These are phyloP conservation scores for Euphydryas editha DNA, from an alignment of 2,888 invertebrate genomes.

Conservation along the genomic window DNA sequence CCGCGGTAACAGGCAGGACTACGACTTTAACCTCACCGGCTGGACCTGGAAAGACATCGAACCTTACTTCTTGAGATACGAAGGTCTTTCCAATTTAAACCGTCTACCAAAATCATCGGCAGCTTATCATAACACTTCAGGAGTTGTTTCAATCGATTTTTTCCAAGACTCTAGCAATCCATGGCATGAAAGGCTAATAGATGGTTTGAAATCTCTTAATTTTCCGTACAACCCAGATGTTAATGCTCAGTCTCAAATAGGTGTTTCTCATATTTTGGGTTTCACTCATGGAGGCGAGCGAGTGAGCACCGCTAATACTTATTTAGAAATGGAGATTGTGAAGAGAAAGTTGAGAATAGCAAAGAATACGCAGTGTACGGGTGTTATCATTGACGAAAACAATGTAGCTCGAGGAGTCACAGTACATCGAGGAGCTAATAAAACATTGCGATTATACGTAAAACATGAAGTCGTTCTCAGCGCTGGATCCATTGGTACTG, in stretches of 20 bases:
- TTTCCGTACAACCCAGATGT: slow-evolving; percentile 60
- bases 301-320: slow-evolving; percentile 62
- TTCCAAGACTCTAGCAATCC: slow-evolving; percentile 56
- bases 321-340: slow-evolving; percentile 52
- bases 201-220: slow-evolving; percentile 50
- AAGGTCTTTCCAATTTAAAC: slow-evolving; percentile 55
- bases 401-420: slow-evolving; percentile 57
- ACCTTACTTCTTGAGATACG: slow-evolving; percentile 64
- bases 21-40: slow-evolving; percentile 53
- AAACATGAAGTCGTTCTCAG: slow-evolving; percentile 61
- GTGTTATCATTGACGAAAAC: slow-evolving; percentile 55
- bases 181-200: slow-evolving; percentile 57
- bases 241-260: slow-evolving; percentile 62
- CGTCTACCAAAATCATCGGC: slow-evolving; percentile 56
- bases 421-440: slow-evolving; percentile 40
- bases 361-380: slow-evolving; percentile 55
- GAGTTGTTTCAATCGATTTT: slow-evolving; percentile 54
- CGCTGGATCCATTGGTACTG: slow-evolving; percentile 62
- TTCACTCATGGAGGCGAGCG: slow-evolving; percentile 58
- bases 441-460: slow-evolving; percentile 50
- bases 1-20: slow-evolving; percentile 61
- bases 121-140: slow-evolving; percentile 61
- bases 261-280: slow-evolving; percentile 55
- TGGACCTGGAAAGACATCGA: slow-evolving; percentile 63
- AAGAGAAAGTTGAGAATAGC: slow-evolving; percentile 51